Base-by-base conservation (phyloP, 2,888 invertebrate genomes). In the Terebella lapidaria region DNA sequence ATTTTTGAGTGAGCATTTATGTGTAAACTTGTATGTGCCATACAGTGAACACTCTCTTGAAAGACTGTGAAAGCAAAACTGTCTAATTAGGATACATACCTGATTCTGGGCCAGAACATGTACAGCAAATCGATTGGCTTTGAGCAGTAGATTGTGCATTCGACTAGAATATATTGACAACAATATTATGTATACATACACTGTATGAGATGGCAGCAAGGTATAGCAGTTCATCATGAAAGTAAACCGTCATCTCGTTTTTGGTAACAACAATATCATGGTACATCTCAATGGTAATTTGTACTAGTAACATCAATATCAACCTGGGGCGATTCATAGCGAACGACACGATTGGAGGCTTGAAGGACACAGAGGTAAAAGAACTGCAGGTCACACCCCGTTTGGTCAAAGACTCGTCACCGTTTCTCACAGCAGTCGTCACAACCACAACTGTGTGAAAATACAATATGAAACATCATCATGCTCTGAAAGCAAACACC, bases 331-430 rank as follows among this genome's bases (percentile, higher is more conserved):
- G 71, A 45, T 70, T 68, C n/a, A 78, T 65, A 63, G 75, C 76
- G 51, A 78, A 72, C 3, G 77, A 76, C 5, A 78, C 65, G 35
- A 77, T 71, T 0, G 78, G 72, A 35, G 78, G 78, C 18, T 68
- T 61, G 42, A 72, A 68, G 4, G 77, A 76, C 3, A 77, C 75
- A 64, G 74, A 74, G 52, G 73, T 73, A 62, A 78, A 77, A 3
- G 77, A 75, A 56, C 74, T 77, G 66, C 77, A 76, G 1, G 77
- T 77, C 56, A 77, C 71, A n/a, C 78, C 78, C 61, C 75, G 63
- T 60, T 77, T 78, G 42, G 70, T 54, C 74, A 73, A 74, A 22
- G 46, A 51, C 1, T 67, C 62, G 15, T 63, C 62, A 26, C 68
- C 59, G 3, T 66, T 58, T 24, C 72, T 67, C 62, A 71, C 64